Evolutionary conservation across 1,140 invertebrate species (phyloP), one percentile per base, ranked within the genome.

Genomic region (Aphelenchoides besseyi): DNA sequence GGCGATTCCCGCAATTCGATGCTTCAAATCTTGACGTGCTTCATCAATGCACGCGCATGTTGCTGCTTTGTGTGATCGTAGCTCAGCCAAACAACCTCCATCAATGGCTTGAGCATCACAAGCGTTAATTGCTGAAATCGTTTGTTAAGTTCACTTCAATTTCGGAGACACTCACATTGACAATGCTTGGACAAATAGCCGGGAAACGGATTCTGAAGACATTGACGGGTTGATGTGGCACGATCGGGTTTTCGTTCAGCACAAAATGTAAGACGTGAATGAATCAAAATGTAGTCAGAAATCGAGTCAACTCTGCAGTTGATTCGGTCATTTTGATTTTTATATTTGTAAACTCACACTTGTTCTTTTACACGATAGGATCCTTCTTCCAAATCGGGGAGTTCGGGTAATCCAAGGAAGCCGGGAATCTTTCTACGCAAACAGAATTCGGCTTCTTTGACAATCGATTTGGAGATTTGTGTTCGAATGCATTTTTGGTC

Each of bases 401-500:
- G 80, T 5, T 79, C 80, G 32, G 81, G 80, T 57, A 84, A 69
- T 28, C 82, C 82, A 29, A 69, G 54, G 69, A 83, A 83, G 71
- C 76, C 70, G 26, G 76, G 3, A 28, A 83, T 70, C 48, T 83
- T 83, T 35, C 79, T 78, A 9, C 71, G 62, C 55, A 83, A 55
- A 68, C 82, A 83, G 68, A 63, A 78, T 26, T 76, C 74, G 37
- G 82, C 83, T 48, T 83, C 82, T 12, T 71, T 64, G 12, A 75
- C 79, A 64, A 83, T 84, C 3, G 82, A 81, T 52, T 81, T 84
- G 16, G 81, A 71, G 52, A 83, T 83, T 66, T 83, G 80, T 18
- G 61, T 74, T 61, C 82, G 73, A 68, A 83, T 83, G 69, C 82
- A 83, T 55, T 84, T 83, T 59, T 83, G 82, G 33, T 83, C 82